Percentiles rank a stretch among this genome's conserved stretches.
Evolutionary conservation across 1,140 invertebrate species (phyloP).

Genomic region (Ceratina japonica): DNA sequence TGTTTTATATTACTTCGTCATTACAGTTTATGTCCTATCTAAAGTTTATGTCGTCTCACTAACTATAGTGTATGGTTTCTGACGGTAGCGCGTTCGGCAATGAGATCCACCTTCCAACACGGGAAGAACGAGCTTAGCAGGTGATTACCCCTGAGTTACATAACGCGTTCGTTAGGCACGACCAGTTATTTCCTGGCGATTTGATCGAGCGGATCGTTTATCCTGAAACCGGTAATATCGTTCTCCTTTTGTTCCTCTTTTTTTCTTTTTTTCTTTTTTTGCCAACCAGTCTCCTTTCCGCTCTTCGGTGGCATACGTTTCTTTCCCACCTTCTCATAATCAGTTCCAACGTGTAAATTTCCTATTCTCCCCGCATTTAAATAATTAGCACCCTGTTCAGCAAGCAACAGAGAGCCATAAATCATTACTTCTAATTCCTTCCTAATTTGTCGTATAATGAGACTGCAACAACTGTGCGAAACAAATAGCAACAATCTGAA

Average conservation of each 20-base stretch:
- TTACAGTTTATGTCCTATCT: no score
- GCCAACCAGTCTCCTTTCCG: not conserved
- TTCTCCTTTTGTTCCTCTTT: constrained; percentile 7
- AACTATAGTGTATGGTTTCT: not conserved
- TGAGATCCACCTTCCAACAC: constrained; percentile 39
- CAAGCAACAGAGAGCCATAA: no score
- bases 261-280: constrained; percentile 4
- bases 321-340: not conserved
- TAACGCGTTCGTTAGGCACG: constrained; percentile 59
- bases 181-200: constrained; percentile 56
- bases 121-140: constrained; percentile 45
- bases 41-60: no score
- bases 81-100: constrained; percentile 42
- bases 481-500: not conserved
- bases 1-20: no score
- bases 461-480: no score
- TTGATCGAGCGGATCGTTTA: constrained; percentile 64
- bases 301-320: constrained; percentile 11
- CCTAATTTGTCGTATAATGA: no score
- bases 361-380: no score
- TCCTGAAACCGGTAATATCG: constrained; percentile 61
- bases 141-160: constrained; percentile 66
- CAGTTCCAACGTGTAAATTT: not conserved
- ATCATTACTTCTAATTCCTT: no score
- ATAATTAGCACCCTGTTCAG: no score